phyloP scores from a whole-genome alignment of 1,140 invertebrate species.

The Eubasilissa regina region DNA sequence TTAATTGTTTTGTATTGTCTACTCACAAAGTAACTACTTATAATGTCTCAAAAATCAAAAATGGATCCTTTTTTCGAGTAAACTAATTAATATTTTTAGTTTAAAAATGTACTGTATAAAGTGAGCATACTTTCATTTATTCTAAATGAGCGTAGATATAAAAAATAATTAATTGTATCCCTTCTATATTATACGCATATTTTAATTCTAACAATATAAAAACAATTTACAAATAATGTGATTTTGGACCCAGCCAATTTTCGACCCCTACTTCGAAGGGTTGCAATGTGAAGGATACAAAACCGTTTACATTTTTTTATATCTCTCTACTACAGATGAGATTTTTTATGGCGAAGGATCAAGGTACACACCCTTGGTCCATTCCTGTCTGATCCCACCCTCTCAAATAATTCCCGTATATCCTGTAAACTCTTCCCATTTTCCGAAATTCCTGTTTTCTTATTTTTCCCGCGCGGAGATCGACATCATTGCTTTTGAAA shows the following conservation, averaged over 20 bases:
- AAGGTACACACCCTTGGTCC: conserved; percentile 16
- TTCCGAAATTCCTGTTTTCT: conserved; percentile 19
- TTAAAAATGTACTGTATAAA: no score
- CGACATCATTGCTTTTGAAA: conserved; percentile 44
- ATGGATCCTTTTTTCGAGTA: no score
- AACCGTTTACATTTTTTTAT: conserved; percentile 52
- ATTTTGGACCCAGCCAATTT: background rate
- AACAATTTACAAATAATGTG: conserved; percentile 7
- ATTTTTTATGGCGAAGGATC: conserved; percentile 49
- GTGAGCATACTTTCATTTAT: no score
- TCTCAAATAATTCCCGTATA: conserved; percentile 33
- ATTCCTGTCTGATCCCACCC: conserved; percentile 10
- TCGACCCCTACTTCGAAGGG: conserved; percentile 6
- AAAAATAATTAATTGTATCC: background rate
- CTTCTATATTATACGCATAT: background rate
- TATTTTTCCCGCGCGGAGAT: conserved; percentile 9
- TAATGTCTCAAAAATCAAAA: no score
- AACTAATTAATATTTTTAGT: no score
- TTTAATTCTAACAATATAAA: background rate
- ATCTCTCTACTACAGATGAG: conserved; percentile 44
- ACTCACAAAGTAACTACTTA: no score
- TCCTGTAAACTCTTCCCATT: conserved; percentile 27
- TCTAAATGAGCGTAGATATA: no score
- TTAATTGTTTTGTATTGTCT: no score
- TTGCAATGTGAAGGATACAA: conserved; percentile 20